Conservation (phyloP, 2,888 invertebrate species). For the Alitta virens region DNA sequence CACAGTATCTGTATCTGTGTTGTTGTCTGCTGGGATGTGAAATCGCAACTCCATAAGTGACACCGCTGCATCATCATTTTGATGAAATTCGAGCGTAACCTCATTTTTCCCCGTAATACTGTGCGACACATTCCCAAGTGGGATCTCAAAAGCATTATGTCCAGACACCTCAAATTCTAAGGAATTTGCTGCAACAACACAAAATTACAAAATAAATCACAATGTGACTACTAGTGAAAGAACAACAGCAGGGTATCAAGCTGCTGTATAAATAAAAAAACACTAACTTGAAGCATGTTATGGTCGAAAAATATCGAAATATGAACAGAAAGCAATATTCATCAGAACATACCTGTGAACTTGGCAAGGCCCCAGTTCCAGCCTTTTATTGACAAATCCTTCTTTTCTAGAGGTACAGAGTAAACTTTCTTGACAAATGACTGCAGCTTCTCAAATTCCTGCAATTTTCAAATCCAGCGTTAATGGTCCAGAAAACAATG, state of each 20-base stretch:
- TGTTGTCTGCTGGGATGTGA: conserved; percentile 87
- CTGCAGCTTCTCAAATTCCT: conserved; percentile 90
- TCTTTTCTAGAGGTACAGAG: conserved; percentile 74
- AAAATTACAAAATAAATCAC: no score
- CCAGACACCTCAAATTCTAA: conserved; percentile 53
- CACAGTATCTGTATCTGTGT: conserved; percentile 80
- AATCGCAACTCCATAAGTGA: conserved; percentile 97
- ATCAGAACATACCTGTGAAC: conserved; percentile 69
- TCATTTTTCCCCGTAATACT: conserved; percentile 96
- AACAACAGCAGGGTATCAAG: no score
- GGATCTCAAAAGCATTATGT: conserved; percentile 88
- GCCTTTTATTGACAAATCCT: conserved; percentile 90
- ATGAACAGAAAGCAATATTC: no score
- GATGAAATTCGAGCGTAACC: conserved; percentile 96
- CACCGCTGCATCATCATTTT: conserved; percentile 96
- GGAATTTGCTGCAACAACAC: conserved; percentile 42
- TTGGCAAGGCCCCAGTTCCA: conserved; percentile 99
- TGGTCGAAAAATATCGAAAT: no score
- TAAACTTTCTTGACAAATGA: conserved; percentile 84
- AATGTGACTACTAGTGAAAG: no score
- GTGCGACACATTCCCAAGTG: conserved; percentile 91
- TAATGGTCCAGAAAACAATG: no score
- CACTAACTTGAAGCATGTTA: no score
- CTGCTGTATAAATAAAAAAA: no score
- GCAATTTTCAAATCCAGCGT: conserved; percentile 18